phyloP scores from a whole-genome alignment of 2,113 vertebrate species.

The rat (Rattus norvegicus) region DNA sequence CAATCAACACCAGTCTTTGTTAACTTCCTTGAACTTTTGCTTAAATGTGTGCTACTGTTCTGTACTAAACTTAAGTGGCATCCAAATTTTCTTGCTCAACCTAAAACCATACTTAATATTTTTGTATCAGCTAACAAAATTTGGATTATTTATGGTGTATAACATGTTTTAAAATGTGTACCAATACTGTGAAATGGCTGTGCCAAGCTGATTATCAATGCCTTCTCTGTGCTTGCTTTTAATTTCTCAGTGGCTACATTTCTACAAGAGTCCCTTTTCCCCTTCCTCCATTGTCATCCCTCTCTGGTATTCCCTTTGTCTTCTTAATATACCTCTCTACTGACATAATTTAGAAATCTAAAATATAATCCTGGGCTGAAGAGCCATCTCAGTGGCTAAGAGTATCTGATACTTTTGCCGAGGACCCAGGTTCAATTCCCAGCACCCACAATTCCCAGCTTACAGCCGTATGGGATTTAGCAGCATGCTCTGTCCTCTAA shows the following conservation, averaged over 20 bases:
- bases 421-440: neutral
- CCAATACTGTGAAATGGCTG: neutral
- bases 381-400: neutral
- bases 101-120: neutral
- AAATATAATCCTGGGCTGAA: neutral
- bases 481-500: neutral
- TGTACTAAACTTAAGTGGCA: neutral
- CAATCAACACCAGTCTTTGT: neutral
- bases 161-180: neutral
- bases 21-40: neutral
- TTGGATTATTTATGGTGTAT: neutral
- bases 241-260: neutral
- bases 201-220: neutral
- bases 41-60: neutral
- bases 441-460: neutral
- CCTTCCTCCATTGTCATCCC: neutral
- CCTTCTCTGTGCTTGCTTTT: neutral
- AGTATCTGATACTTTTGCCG: neutral
- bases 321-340: neutral
- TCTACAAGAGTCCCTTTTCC: neutral
- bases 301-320: neutral
- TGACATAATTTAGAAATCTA: neutral
- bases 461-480: neutral
- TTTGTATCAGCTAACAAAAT: neutral
- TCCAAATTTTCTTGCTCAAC: neutral